Conservation (phyloP, 1,140 invertebrate genomes). For the Eulimnadia texana region DNA sequence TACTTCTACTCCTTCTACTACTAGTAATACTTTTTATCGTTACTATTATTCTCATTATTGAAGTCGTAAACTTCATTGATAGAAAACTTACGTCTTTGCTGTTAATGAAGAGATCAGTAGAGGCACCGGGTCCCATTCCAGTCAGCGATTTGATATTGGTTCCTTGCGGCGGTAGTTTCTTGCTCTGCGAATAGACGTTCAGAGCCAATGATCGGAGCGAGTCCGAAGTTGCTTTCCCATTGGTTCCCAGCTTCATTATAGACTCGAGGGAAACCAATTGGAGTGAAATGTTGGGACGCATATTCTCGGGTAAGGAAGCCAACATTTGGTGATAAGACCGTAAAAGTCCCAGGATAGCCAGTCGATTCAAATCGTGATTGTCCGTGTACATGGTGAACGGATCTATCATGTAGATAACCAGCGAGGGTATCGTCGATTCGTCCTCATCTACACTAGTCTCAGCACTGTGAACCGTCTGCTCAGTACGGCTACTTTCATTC, state of each 20-base stretch:
- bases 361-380: conserved; percentile 46
- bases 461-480: conserved; percentile 16
- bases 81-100: conserved; percentile 68
- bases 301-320: conserved; percentile 56
- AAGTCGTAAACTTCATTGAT: no score
- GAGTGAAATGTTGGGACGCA: conserved; percentile 64
- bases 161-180: conserved; percentile 60
- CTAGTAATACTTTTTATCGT: no score
- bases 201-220: conserved; percentile 78
- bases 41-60: no score
- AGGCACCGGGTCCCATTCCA: conserved; percentile 90
- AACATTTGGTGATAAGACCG: conserved; percentile 62
- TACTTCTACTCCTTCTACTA: no score
- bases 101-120: conserved; percentile 80
- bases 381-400: conserved; percentile 52
- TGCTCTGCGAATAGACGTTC: conserved; percentile 83
- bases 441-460: conserved; percentile 37
- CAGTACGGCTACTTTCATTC: conserved; percentile 20
- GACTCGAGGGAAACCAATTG: conserved; percentile 60
- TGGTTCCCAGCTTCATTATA: conserved; percentile 54
- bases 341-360: conserved; percentile 64
- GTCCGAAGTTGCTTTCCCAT: conserved; percentile 45
- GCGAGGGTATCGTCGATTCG: conserved; percentile 61
- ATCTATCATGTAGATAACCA: conserved; percentile 90
- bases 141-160: conserved; percentile 82